Percentiles rank a stretch among this genome's conserved stretches.
These are phyloP conservation scores for Phycodurus eques DNA, from an alignment of 2,113 vertebrate species.

Conservation along the genomic window DNA sequence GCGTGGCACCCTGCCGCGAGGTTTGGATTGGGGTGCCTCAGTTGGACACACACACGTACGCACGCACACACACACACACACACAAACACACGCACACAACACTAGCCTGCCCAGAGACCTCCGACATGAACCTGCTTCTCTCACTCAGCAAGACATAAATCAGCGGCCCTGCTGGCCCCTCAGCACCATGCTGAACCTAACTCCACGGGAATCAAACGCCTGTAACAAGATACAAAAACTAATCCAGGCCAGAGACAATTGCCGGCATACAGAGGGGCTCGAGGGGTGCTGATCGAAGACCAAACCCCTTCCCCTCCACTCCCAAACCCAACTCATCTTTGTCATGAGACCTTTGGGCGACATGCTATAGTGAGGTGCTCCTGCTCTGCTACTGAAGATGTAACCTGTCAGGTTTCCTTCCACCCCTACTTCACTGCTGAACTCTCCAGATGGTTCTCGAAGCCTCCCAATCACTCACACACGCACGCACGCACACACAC, in stretches of 20 bases:
- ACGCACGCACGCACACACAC: background rate
- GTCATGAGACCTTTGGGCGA: conserved; percentile 52
- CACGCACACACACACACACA: conserved; percentile 47
- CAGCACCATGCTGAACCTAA: conserved; percentile 69
- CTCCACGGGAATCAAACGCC: conserved; percentile 73
- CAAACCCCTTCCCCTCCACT: conserved; percentile 37
- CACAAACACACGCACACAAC: conserved; percentile 42
- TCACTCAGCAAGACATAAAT: conserved; percentile 78
- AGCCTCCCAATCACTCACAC: background rate
- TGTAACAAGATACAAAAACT: conserved; percentile 73
- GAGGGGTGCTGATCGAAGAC: conserved; percentile 2
- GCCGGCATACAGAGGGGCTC: conserved; percentile 55
- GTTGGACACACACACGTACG: conserved; percentile 22
- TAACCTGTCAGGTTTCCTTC: conserved; percentile 32
- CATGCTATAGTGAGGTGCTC: conserved; percentile 34
- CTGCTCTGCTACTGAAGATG: conserved; percentile 50
- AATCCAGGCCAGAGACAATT: conserved; percentile 75
- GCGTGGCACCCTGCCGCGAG: conserved; percentile 51
- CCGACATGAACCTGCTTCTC: conserved; percentile 78
- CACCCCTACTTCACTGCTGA: conserved; percentile 3
- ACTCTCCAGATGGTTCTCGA: conserved; percentile 22
- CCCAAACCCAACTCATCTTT: conserved; percentile 25
- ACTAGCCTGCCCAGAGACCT: conserved; percentile 64
- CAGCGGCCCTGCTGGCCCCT: conserved; percentile 65
- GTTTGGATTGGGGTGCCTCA: conserved; percentile 39